Evolutionary conservation across 2,797 vertebrate species (phyloP).

Genomic region (Enteromius trimaculatus): DNA sequence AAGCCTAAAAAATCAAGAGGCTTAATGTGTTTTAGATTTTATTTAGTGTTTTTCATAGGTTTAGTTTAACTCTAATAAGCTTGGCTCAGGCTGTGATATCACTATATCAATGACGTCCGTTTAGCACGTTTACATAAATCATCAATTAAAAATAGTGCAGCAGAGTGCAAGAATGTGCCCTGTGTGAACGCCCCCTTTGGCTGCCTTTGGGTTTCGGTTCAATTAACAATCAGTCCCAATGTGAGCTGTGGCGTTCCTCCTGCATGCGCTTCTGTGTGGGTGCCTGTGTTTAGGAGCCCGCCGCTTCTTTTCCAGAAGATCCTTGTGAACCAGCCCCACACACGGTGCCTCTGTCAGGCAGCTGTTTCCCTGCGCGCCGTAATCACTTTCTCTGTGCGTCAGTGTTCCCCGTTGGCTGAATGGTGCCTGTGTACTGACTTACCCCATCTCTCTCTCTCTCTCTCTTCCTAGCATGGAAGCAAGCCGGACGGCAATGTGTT

Average conservation of each 20-base stretch:
- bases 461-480: slow-evolving; percentile 70
- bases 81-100: background rate
- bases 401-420: slow-evolving; percentile 76
- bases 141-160: slow-evolving; percentile 12
- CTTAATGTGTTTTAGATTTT: background rate
- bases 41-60: background rate
- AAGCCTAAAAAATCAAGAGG: background rate
- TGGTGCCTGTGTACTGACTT: slow-evolving; percentile 75
- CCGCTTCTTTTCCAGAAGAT: slow-evolving; percentile 74
- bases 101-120: background rate
- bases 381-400: slow-evolving; percentile 77
- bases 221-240: slow-evolving; percentile 72
- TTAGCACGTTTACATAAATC: slow-evolving; percentile 16
- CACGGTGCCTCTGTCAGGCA: slow-evolving; percentile 70
- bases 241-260: slow-evolving; percentile 57
- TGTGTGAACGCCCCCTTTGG: slow-evolving; percentile 50
- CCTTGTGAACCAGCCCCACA: slow-evolving; percentile 74
- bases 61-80: background rate
- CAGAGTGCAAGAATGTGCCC: slow-evolving; percentile 22
- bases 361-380: slow-evolving; percentile 71
- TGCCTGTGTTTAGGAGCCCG: slow-evolving; percentile 60
- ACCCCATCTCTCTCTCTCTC: slow-evolving; percentile 43
- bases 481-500: slow-evolving; percentile 71
- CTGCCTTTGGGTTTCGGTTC: slow-evolving; percentile 70
- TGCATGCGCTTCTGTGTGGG: slow-evolving; percentile 51